Evolutionary conservation across 2,797 vertebrate species (phyloP).

Genomic region (Petrocephalus sullivani): DNA sequence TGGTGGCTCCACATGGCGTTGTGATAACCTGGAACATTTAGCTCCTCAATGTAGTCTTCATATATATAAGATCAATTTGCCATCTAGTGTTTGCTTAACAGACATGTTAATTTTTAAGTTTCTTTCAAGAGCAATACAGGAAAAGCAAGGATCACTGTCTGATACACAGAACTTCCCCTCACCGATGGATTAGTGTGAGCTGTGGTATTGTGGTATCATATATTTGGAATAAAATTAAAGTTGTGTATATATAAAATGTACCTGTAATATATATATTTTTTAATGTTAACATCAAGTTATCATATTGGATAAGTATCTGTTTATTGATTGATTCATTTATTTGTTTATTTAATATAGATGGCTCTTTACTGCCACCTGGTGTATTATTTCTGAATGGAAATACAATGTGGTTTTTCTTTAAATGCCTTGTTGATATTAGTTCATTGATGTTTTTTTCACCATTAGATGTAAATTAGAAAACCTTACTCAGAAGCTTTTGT

Average conservation of each 20-base stretch:
- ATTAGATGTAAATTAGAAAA: neutral
- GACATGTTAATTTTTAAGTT: neutral
- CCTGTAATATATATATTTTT: neutral
- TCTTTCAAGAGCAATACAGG: neutral
- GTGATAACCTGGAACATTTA: too few species aligned
- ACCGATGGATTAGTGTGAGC: neutral
- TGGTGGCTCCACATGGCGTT: too few species aligned
- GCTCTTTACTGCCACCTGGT: neutral
- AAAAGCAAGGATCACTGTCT: neutral
- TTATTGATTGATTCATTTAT: neutral
- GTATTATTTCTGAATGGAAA: neutral
- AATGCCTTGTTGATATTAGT: neutral
- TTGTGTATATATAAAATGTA: neutral
- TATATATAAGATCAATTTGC: neutral
- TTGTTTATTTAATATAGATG: neutral
- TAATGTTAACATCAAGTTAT: neutral
- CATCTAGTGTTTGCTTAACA: neutral
- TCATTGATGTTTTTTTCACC: neutral
- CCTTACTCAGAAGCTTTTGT: neutral
- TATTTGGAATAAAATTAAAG: neutral
- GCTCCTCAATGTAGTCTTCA: neutral
- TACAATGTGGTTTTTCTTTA: neutral
- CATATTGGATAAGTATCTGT: neutral
- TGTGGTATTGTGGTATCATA: neutral
- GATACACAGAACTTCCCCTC: neutral